These are phyloP conservation scores for Dromococcyx pavoninus DNA, from an alignment of 2,797 vertebrate genomes.

Conservation along the genomic window DNA sequence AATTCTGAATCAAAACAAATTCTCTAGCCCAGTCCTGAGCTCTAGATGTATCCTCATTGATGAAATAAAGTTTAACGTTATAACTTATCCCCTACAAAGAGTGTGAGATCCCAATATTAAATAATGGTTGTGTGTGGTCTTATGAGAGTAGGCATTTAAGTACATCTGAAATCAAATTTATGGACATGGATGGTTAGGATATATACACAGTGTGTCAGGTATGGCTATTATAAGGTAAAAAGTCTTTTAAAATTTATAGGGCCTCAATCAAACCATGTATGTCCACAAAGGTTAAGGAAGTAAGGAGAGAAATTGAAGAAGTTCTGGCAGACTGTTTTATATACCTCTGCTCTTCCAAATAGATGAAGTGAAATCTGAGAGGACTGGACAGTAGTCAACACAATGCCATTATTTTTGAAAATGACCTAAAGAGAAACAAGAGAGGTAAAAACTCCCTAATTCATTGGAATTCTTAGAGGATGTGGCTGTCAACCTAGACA, in stretches of 20 bases:
- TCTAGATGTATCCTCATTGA: not conserved
- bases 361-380: constrained; percentile 30
- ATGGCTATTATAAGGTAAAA: constrained; percentile 28
- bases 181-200: constrained; percentile 4
- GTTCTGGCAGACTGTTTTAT: constrained; percentile 49
- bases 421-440: constrained; percentile 29
- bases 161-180: constrained; percentile 40
- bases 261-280: not conserved
- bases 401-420: constrained; percentile 39
- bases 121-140: not conserved
- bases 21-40: not conserved
- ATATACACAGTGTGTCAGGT: not conserved
- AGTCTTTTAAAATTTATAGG: constrained; percentile 38
- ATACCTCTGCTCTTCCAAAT: constrained; percentile 25
- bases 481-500: constrained; percentile 32
- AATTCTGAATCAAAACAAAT: not conserved
- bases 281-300: constrained; percentile 30
- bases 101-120: not conserved
- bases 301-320: constrained; percentile 23
- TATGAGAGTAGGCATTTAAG: not conserved
- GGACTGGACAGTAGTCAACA: constrained; percentile 1
- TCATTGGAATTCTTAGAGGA: constrained; percentile 57
- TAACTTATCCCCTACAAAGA: not conserved
- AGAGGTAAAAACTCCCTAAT: constrained; percentile 10
- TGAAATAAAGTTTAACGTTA: not conserved